Evolutionary conservation across 2,113 vertebrate genomes (phyloP), one percentile per base, ranked within the genome.

Genomic region (Alces alces): DNA sequence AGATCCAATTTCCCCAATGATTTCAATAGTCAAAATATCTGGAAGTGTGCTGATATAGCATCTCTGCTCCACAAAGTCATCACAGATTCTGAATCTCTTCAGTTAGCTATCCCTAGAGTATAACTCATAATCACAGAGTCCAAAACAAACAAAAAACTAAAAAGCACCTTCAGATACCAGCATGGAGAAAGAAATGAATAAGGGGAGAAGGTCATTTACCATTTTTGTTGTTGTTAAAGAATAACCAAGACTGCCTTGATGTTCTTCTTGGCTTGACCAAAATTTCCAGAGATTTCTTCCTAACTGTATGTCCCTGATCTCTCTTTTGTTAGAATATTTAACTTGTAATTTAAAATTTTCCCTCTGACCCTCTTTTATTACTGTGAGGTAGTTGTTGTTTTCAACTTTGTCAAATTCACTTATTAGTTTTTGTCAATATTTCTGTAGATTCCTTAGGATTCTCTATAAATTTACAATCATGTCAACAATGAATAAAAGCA

Each of bases 31-130:
- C 15, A 85, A 10, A 85, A 80, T 39, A 15, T 33, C 21, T 57
- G 2, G 14, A 55, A 25, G 3, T 82, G 2, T 64, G 8, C 5
- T 66, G 5, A n/a, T 43, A 45, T 0, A 7, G 25, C 15, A 54
- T 60, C 30, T 30, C 5, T 64, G 43, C 30, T 70, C 2, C 39
- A 78, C 7, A 43, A 78, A 66, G 19, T n/a, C 3, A 6, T 93
- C 39, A 15, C 16, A 66, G 14, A 61, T 13, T 15, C 10, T 43
- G 11, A 16, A 47, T 86, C 36, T 55, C 33, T 86, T 88, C 33
- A 57, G 13, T 30, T 76, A 33, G 16, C 47, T 64, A 39, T 78
- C 27, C 9, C 17, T 33, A 84, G 45, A n/a, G 0, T 36, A 30
- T 16, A 45, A 2, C 11, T 9, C 36, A 5, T 45, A 87, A 3